Evolutionary conservation across 1,140 invertebrate genomes (phyloP), one percentile per base, ranked within the genome.

Genomic region (Caenorhabditis briggsae): DNA sequence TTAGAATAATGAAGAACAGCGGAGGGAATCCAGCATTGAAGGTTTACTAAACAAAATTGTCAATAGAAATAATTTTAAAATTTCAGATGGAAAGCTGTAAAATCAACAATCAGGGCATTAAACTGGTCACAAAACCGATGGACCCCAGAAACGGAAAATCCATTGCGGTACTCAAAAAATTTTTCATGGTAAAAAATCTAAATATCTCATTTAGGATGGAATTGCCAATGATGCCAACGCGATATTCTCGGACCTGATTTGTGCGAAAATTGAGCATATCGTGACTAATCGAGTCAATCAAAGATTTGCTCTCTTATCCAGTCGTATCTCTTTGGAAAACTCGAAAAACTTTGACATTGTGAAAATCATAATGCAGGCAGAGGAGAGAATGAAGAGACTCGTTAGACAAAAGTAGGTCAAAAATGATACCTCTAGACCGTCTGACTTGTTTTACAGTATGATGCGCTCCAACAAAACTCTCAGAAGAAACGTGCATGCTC

Each of bases 341-440:
- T 85, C 86, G 5, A 74, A 84, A n/a, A 78, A 87, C 53, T 78
- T 78, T 41, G 82, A 87, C 46, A 48, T 87, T 43, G 84, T 87
- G 41, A 84, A 82, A 48, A 82, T 59, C 9, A 50, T 87, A 2
- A 64, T 85, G 70, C 70, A 78, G 53, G 78, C 65, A 16, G 50
- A 53, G 53, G 78, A 78, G 53, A 78, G 64, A 78, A 58, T 78
- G 78, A 86, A 86, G 16, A 41, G 65, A 23, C 64, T 84, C 33
- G 58, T 78, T 55, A 56, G 83, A 70, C 82, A 82, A 61, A 85
- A 59, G 59, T 87, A 48, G 46, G 64, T 33, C 3, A 6, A 25
- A 20, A 33, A 58, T 2, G 18, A n/a, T 58, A 58, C n/a, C 3
- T 20, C 8, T 58, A n/a, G 56, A 41, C 23, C 16, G 20, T n/a